Percentiles rank a stretch among this genome's conserved stretches.
Evolutionary conservation across 2,113 vertebrate species (phyloP).

Genomic region (Centropus unirufus): DNA sequence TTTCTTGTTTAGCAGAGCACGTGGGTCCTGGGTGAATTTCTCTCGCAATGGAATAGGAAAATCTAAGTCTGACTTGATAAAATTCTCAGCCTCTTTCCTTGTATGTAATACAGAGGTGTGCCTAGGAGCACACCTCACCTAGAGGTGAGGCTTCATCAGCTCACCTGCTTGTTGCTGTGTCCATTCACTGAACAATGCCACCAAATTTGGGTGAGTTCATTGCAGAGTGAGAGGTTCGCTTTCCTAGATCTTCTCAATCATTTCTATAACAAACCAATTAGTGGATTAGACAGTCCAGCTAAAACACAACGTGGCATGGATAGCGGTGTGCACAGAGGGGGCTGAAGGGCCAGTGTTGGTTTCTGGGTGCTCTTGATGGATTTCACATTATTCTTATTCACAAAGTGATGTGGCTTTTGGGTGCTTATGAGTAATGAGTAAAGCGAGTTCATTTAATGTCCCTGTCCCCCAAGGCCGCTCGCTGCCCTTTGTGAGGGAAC

Average conservation of each 20-base stretch:
- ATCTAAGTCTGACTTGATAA: not conserved
- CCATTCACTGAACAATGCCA: not conserved
- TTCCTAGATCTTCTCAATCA: not conserved
- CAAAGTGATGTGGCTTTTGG: not conserved
- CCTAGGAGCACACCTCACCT: not conserved
- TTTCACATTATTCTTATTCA: not conserved
- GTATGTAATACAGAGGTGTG: not conserved
- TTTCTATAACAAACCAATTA: not conserved
- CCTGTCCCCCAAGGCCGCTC: slow-evolving; percentile 44
- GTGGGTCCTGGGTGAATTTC: not conserved
- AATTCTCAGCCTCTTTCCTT: not conserved
- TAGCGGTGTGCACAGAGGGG: not conserved
- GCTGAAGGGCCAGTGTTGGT: not conserved
- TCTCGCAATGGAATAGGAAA: not conserved
- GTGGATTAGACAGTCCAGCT: not conserved
- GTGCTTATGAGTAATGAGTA: not conserved
- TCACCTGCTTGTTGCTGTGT: not conserved
- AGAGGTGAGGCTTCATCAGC: not conserved
- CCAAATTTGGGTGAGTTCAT: not conserved
- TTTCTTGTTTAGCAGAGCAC: not conserved
- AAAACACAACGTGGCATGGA: not conserved
- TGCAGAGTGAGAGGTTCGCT: not conserved
- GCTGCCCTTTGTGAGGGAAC: slow-evolving; percentile 62
- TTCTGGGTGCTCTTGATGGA: not conserved
- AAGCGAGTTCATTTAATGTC: not conserved